Evolutionary conservation across 2,797 vertebrate genomes (phyloP).

Genomic region (Coregonus suidteri): DNA sequence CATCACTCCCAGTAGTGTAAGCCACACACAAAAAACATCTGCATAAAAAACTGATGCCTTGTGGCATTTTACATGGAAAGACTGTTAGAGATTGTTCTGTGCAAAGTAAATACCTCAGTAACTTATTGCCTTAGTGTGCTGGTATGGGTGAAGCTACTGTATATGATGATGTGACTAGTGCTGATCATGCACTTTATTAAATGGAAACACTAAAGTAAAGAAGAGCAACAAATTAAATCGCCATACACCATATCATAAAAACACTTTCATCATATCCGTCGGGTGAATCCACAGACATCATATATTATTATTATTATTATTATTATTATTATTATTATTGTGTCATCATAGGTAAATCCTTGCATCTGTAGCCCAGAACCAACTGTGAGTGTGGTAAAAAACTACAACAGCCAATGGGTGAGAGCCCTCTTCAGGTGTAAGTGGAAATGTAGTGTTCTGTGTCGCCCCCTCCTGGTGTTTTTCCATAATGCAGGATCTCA

Average conservation of each 20-base stretch:
- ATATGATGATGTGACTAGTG: constrained; percentile 35
- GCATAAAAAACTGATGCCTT: not conserved
- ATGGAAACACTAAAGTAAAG: constrained; percentile 43
- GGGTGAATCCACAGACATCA: not conserved
- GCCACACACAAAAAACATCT: constrained; percentile 41
- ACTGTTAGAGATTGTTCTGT: constrained; percentile 34
- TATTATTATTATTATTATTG: too few species aligned
- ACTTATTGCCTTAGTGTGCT: constrained; percentile 39
- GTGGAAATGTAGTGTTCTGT: constrained; percentile 55
- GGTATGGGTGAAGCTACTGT: constrained; percentile 29
- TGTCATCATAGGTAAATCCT: not conserved
- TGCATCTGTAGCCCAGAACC: constrained; percentile 35
- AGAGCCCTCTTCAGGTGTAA: constrained; percentile 45
- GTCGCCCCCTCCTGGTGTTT: constrained; percentile 55
- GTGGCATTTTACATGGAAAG: constrained; percentile 49
- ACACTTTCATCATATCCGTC: constrained; percentile 10
- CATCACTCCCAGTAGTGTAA: constrained; percentile 36
- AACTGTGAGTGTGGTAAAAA: constrained; percentile 33
- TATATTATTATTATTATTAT: too few species aligned
- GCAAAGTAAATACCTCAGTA: constrained; percentile 33
- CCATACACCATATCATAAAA: constrained; percentile 39
- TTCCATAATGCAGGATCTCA: constrained; percentile 50
- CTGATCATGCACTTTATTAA: constrained; percentile 54
- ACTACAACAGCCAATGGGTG: constrained; percentile 37
- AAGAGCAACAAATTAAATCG: constrained; percentile 46